Evolutionary conservation across 1,140 invertebrate species (phyloP), one percentile per base, ranked within the genome.

Genomic region (Ericerus pela): DNA sequence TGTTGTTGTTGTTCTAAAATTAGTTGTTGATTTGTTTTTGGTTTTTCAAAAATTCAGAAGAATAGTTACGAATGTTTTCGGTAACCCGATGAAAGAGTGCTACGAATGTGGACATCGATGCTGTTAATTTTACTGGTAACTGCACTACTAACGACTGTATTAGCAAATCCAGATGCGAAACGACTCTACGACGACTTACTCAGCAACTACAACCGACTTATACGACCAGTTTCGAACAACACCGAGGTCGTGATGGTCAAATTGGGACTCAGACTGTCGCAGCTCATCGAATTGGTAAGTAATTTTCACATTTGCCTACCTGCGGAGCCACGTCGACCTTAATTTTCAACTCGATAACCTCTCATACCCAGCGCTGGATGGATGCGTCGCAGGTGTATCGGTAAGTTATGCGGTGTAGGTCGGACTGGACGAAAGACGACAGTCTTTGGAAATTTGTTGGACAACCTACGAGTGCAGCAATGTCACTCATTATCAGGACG

Each of bases 151-250:
- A 24, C 51, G 16, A 29, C 18, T 24, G 30, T 12, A 4, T 62
- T 69, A 37, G 75, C 73, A 31, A 92, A 92, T 75, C 88, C 88
- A 1, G 88, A 95, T 65, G 89, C 90, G 1, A 93, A 93, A 68
- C 76, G 90, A 55, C 77, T 94, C 26, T 94, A 94, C 68, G 90
- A 95, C 66, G 94, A 98, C 72, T 75, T 98, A 38, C 76, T 98
- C 55, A 90, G 88, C 63, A 93, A 91, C 71, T 98, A 98, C 70
- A 97, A 98, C 74, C 81, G 92, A 60, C 78, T 96, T 29, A 94
- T 95, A 56, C 75, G 93, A 63, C 94, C 94, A 0, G 90, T 96
- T 5, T 81, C 81, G 60, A 90, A 94, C 69, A 93, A 92, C 68
- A 89, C 84, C 3, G 88, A 96, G 66, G 90, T 85, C n/a, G 82